Evolutionary conservation across 2,888 invertebrate species (phyloP), one percentile per base, ranked within the genome.

Genomic region (Malthinus flaveolus): DNA sequence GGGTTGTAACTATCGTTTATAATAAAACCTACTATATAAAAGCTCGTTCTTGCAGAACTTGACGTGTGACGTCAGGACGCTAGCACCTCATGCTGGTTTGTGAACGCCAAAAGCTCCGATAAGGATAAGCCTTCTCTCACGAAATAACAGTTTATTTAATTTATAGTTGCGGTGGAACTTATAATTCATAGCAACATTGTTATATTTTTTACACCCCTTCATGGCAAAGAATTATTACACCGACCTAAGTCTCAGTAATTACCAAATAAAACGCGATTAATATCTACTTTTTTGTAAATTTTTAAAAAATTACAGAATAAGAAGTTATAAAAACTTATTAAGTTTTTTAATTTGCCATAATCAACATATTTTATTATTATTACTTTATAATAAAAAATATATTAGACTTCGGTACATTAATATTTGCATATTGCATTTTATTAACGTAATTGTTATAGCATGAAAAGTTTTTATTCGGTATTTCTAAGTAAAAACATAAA

Each of bases 141-240:
- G 76, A 73, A 75, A 74, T 75, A 76, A 74, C 78, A 76, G 76
- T 77, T 71, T 73, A 74, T 73, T 75, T 76, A 74, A 73, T 78
- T 78, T 77, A 78, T 70, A 75, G 71, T 73, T 71, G 69, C 73
- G 71, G 69, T 70, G 66, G 73, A 74, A 73, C 72, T 68, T 74
- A 76, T 77, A 76, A 77, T 64, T 78, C 75, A 78, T 75, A 72
- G 73, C 74, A 75, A 75, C 75, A 74, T 73, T 73, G 73, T 73
- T 67, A 68, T 70, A 55, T 59, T 59, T 59, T 59, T 59, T 59
- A 50, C 59, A 59, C 59, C 59, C 59, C 54, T 59, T 54, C 49
- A 50, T 45, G 37, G 39, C 35, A 34, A 59, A 46, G 54, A 54
- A 46, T 54, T 23, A 59, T 59, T 59, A 55, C 46, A 36, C 34